Conservation (phyloP, 1,140 invertebrate genomes). For the Listronotus bonariensis region DNA sequence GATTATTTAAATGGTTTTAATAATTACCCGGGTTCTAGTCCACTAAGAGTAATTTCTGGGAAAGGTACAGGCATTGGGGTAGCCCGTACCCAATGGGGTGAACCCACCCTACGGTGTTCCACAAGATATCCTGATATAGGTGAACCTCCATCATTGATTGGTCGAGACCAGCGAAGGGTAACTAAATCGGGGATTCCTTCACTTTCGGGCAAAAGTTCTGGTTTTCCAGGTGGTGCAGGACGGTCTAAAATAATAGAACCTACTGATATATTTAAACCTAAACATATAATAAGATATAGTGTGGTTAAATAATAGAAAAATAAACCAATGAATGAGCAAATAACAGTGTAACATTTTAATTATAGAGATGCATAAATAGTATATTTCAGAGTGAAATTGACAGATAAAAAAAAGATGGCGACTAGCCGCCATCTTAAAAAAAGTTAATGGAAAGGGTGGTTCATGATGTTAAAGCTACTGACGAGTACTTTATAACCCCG, state of each 20-base stretch:
- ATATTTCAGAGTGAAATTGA: too few relatives aligned
- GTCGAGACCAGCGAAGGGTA: slow-evolving; percentile 83
- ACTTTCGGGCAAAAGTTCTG: slow-evolving; percentile 69
- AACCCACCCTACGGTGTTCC: slow-evolving; percentile 77
- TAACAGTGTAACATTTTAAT: too few relatives aligned
- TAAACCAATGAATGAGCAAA: too few relatives aligned
- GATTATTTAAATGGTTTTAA: not conserved
- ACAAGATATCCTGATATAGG: slow-evolving; percentile 84
- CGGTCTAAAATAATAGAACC: slow-evolving; percentile 66
- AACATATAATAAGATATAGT: too few relatives aligned
- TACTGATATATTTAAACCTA: too few relatives aligned
- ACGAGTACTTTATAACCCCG: too few relatives aligned
- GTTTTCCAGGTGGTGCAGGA: slow-evolving; percentile 77
- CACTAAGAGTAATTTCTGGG: slow-evolving; percentile 74
- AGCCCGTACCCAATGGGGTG: slow-evolving; percentile 77
- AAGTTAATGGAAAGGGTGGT: too few relatives aligned
- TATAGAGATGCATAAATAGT: too few relatives aligned
- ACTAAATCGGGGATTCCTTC: slow-evolving; percentile 78
- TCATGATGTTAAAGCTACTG: too few relatives aligned
- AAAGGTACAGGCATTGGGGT: slow-evolving; percentile 69
- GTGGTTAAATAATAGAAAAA: too few relatives aligned
- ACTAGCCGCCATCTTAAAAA: too few relatives aligned
- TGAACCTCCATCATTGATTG: slow-evolving; percentile 83
- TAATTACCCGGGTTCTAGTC: slow-evolving; percentile 72
- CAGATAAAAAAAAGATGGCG: too few relatives aligned